Evolutionary conservation across 2,888 invertebrate genomes (phyloP), one percentile per base, ranked within the genome.

Genomic region (Coronaproctus castanopsis): DNA sequence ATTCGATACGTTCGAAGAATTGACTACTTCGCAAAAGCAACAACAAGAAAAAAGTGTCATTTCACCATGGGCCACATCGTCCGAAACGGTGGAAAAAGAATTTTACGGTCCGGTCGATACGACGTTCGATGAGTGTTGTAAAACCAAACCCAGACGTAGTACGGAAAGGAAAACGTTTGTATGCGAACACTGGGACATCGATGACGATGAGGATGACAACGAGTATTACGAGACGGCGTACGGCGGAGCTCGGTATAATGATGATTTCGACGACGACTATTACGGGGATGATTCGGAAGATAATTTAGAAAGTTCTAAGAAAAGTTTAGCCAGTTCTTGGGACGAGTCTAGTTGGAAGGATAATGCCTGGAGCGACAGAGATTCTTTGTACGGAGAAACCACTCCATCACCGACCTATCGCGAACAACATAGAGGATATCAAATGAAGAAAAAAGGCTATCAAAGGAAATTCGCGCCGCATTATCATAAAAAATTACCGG

Each of bases 401-500:
- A 66, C 70, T 22, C 70, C 71, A 1, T 68, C 68, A 1, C 69
- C 71, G 65, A 2, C 75, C 71, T 84, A 85, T 1, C 87, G 87
- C 87, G 85, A 87, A 62, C 83, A 83, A 63, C 86, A 86, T 65
- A 74, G 14, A 58, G 67, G 66, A 48, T 64, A 65, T 56, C 65
- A 64, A 22, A 62, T 61, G 19, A 62, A 64, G 21, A 60, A 65
- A 22, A 63, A 64, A 61, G 65, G 68, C 14, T 64, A 71, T 24
- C 68, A 71, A 56, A 64, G 69, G 19, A 67, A 70, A 23, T 70
- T 71, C 1, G 67, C 68, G 1, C 68, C 70, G 65, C 2, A 75
- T 71, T 78, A 77, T 20, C 0, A 76, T 76, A 63, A 75, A 76
- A 66, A 74, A 76, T 2, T 68, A 59, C n/a, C n/a, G n/a, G n/a